phyloP scores from a whole-genome alignment of 2,888 invertebrate species.

The Hecatera dysodea region DNA sequence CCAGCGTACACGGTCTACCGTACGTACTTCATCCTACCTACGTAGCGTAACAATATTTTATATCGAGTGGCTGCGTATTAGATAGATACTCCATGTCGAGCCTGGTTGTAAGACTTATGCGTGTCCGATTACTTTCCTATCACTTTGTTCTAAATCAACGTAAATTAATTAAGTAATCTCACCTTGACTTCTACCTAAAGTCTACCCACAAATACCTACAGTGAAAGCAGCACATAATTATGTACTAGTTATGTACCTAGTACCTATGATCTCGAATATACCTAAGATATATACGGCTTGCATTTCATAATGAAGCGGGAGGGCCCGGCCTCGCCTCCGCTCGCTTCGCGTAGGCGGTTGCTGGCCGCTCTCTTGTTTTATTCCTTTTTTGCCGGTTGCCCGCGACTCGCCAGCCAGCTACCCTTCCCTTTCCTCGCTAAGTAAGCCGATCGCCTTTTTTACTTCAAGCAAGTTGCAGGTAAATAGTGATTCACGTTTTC shows the following conservation, averaged over 20 bases:
- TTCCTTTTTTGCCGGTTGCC: slow-evolving; percentile 87
- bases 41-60: too few relatives aligned
- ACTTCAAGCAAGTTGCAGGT: slow-evolving; percentile 85
- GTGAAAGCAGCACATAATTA: slow-evolving; percentile 19
- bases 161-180: background rate
- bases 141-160: background rate
- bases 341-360: slow-evolving; percentile 82
- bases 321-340: slow-evolving; percentile 68
- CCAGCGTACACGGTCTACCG: too few relatives aligned
- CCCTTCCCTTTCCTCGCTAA: slow-evolving; percentile 70
- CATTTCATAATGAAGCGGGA: slow-evolving; percentile 70
- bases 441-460: slow-evolving; percentile 78
- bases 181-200: too few relatives aligned
- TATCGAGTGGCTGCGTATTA: too few relatives aligned
- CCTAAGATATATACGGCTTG: slow-evolving; percentile 60
- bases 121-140: too few relatives aligned
- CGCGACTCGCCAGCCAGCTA: slow-evolving; percentile 74
- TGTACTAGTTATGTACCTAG: too few relatives aligned
- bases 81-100: too few relatives aligned
- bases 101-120: too few relatives aligned
- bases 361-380: slow-evolving; percentile 75
- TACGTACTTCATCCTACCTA: too few relatives aligned
- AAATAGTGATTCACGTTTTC: slow-evolving; percentile 84
- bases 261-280: background rate
- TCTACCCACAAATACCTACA: background rate